A percentile compares a stretch with the other conserved stretches of the same genome.
These are phyloP conservation scores for Regulus satrapa DNA, from an alignment of 2,113 vertebrate genomes.

Conservation along the genomic window DNA sequence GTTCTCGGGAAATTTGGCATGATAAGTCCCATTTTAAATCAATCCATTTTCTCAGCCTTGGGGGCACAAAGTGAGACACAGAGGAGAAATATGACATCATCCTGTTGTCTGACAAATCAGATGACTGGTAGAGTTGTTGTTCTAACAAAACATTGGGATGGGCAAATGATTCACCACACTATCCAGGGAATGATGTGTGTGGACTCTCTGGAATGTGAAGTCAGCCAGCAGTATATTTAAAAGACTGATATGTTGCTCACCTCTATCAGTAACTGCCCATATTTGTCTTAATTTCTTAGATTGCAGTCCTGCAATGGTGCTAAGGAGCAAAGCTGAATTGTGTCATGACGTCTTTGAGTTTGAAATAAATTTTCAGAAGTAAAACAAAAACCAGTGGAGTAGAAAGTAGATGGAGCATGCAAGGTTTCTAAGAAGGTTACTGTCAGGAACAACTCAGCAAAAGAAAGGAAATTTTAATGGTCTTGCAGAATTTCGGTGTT, in stretches of 20 bases:
- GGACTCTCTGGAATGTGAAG: not conserved
- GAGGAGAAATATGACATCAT: constrained; percentile 25
- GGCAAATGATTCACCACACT: not conserved
- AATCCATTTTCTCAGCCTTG: not conserved
- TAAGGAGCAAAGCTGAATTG: not conserved
- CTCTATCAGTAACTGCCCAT: not conserved
- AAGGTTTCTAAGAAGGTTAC: not conserved
- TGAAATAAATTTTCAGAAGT: not conserved
- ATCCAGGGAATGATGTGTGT: constrained; percentile 1
- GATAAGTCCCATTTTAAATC: not conserved
- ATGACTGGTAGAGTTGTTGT: not conserved
- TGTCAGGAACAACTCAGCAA: not conserved
- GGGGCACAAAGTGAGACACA: not conserved
- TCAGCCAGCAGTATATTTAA: not conserved
- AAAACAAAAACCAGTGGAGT: not conserved
- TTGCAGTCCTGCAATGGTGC: not conserved
- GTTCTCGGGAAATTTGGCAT: not conserved
- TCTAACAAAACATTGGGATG: not conserved
- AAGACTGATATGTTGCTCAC: not conserved
- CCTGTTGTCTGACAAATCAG: constrained; percentile 8
- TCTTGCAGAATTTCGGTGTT: not conserved
- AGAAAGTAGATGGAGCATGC: not conserved
- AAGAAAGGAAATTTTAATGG: not conserved
- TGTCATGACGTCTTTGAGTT: not conserved
- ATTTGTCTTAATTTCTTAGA: not conserved